Conservation (phyloP, 2,888 invertebrate genomes). For the Zhuqinia jingwanae region DNA sequence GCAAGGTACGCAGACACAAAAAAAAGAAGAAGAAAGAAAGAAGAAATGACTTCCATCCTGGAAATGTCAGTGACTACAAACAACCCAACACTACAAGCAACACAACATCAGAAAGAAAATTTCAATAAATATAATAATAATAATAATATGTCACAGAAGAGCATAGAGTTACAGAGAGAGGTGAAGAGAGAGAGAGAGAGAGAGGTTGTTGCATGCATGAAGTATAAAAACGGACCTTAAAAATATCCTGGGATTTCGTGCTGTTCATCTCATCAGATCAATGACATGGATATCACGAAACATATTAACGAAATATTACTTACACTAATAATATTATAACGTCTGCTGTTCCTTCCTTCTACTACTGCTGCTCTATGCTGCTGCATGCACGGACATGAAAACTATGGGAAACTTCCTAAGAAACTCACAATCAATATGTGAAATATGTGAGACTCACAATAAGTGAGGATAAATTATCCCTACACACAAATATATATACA, state of each 20-base stretch:
- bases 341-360: slow-evolving; percentile 4
- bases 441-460: neutral
- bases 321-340: slow-evolving; percentile 52
- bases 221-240: slow-evolving; percentile 11
- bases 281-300: slow-evolving; percentile 79
- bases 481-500: too few relatives aligned
- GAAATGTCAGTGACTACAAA: slow-evolving; percentile 65
- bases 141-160: slow-evolving; percentile 57
- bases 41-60: slow-evolving; percentile 61
- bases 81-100: slow-evolving; percentile 34
- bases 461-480: neutral
- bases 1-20: neutral
- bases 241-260: slow-evolving; percentile 74
- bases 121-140: slow-evolving; percentile 54
- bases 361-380: too few relatives aligned
- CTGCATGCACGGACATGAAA: neutral
- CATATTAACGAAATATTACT: slow-evolving; percentile 77
- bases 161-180: neutral
- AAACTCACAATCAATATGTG: neutral
- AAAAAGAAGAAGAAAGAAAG: too few relatives aligned
- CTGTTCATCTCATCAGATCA: slow-evolving; percentile 78
- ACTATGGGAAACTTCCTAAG: slow-evolving; percentile 18
- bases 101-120: slow-evolving; percentile 28
- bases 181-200: neutral
- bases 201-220: slow-evolving; percentile 71